Evolutionary conservation across 2,797 vertebrate species (phyloP), one percentile per base, ranked within the genome.

Genomic region (Meda fulgida): DNA sequence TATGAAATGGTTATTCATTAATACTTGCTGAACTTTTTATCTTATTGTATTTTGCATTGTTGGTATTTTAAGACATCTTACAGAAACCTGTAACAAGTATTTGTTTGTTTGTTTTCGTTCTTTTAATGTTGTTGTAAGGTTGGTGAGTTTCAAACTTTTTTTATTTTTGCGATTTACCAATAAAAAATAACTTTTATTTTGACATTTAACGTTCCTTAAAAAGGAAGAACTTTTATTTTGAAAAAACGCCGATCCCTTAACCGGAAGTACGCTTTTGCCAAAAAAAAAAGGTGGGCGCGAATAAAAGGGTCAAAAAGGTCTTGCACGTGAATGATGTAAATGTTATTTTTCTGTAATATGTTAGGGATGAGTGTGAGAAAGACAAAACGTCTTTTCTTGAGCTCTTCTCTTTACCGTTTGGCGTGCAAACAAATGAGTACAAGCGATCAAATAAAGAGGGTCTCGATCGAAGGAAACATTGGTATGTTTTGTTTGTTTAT

Each of bases 401-500:
- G 55, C 53, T 87, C 86, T 14, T 23, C 79, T 11, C 84, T 77
- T 48, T 46, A 66, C 19, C 26, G 80, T 8, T 89, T 88, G 3
- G 34, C 53, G 11, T 40, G 66, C n/a, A 1, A 66, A 21, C 80
- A 85, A 21, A 2, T 58, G 34, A 46, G 10, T 31, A 79, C 65
- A 36, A 10, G 26, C 55, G 70, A 46, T 46, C 87, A 80, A 46
- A 89, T 95, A 18, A 95, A 89, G 79, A 94, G 95, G 79, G 93
- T 96, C 31, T 96, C 95, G 31, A 92, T 96, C 9, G 95, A 96
- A 86, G 95, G 95, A 19, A 96, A 96, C 89, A 95, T 96, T 31
- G 95, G 95, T 96, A 89, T 89, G 75, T 79, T 10, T 38, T 58
- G 19, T 6, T 1, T 36, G 9, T 46, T 58, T 18, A 36, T 36